These are phyloP conservation scores for Abramis brama DNA, from an alignment of 2,113 vertebrate species.

Conservation along the genomic window DNA sequence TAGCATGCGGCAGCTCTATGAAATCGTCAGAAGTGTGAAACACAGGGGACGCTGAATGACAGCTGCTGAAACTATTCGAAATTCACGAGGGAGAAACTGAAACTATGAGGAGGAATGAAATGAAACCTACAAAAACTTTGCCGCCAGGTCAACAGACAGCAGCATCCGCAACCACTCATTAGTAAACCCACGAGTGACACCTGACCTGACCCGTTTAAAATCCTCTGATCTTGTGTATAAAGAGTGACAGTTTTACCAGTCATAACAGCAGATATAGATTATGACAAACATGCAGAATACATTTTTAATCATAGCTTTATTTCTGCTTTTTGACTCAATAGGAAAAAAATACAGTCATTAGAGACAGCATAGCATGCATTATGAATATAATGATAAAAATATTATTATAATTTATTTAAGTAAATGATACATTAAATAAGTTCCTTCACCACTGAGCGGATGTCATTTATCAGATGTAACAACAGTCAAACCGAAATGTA, in stretches of 20 bases:
- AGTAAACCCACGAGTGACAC: not conserved
- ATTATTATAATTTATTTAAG: not conserved
- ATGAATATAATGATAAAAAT: not conserved
- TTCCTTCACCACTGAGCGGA: no score
- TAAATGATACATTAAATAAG: not conserved
- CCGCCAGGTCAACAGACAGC: not conserved
- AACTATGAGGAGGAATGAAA: constrained; percentile 16
- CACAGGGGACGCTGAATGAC: not conserved
- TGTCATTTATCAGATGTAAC: no score
- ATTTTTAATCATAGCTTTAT: not conserved
- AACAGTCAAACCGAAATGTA: no score
- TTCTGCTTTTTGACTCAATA: not conserved
- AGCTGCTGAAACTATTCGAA: not conserved
- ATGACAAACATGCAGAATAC: not conserved
- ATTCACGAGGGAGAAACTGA: constrained; percentile 15
- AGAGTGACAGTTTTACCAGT: not conserved
- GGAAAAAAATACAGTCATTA: not conserved
- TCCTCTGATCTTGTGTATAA: not conserved
- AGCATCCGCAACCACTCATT: constrained; percentile 25
- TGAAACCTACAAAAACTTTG: not conserved
- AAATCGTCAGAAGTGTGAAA: not conserved
- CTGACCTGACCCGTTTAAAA: not conserved
- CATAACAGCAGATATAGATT: not conserved
- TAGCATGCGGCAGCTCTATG: not conserved
- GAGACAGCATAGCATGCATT: not conserved